phyloP scores from a whole-genome alignment of 1,140 invertebrate genomes.

The Drosophila elegans region DNA sequence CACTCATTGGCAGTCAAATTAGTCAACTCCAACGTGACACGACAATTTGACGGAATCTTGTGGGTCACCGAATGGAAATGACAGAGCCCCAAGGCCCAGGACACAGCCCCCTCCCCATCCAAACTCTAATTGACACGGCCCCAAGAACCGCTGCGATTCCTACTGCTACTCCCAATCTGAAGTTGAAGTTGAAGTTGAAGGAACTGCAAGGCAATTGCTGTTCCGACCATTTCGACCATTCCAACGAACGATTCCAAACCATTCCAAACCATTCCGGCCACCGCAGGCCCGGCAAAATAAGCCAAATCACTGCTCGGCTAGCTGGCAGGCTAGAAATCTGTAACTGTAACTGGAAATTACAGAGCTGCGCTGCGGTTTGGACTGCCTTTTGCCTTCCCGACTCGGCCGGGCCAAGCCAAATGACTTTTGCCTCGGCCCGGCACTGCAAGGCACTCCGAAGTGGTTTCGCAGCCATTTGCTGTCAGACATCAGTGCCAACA shows the following conservation, averaged over 20 bases:
- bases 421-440: conserved; percentile 61
- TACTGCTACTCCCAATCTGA: neutral
- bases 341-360: conserved; percentile 76
- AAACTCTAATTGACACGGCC: conserved; percentile 74
- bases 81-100: conserved; percentile 56
- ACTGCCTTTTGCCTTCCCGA: conserved; percentile 30
- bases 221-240: conserved; percentile 16
- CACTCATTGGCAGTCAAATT: conserved; percentile 48
- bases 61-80: conserved; percentile 60
- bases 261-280: conserved; percentile 13
- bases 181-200: conserved; percentile 39
- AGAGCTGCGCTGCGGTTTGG: conserved; percentile 55
- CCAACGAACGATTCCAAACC: conserved; percentile 3
- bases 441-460: conserved; percentile 3
- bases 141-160: conserved; percentile 13
- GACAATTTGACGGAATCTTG: conserved; percentile 66
- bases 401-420: conserved; percentile 55
- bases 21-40: conserved; percentile 74
- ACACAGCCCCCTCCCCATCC: conserved; percentile 11
- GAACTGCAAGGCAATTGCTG: conserved; percentile 60
- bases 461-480: conserved; percentile 35
- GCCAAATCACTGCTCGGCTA: conserved; percentile 66
- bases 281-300: conserved; percentile 66
- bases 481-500: conserved; percentile 76
- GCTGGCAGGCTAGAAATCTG: conserved; percentile 74